phyloP scores from a whole-genome alignment of 2,888 invertebrate genomes.

The Lampropteryx suffumata region DNA sequence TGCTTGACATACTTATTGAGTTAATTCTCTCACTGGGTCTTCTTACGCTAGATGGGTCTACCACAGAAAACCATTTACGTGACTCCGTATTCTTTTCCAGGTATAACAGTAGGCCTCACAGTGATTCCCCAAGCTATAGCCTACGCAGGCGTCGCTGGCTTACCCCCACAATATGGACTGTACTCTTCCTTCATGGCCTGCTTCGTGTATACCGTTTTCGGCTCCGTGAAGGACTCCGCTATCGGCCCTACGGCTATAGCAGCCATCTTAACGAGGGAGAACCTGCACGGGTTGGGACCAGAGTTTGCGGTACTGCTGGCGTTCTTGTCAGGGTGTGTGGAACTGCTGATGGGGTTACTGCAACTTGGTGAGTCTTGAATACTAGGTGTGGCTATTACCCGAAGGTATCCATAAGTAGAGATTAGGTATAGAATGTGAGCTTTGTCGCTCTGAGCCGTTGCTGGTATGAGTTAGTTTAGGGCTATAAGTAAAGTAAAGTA shows the following conservation, averaged over 20 bases:
- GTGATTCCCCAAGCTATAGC: conserved; percentile 94
- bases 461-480: no score
- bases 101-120: conserved; percentile 88
- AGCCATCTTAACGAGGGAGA: conserved; percentile 90
- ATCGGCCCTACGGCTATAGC: conserved; percentile 94
- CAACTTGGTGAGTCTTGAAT: conserved; percentile 88
- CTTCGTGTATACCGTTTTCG: conserved; percentile 94
- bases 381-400: no score
- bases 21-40: no score
- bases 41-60: no score
- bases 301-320: conserved; percentile 88
- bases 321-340: conserved; percentile 87
- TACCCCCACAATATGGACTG: conserved; percentile 90
- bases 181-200: conserved; percentile 98
- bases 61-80: no score
- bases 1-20: no score
- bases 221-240: conserved; percentile 87
- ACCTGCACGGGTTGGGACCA: conserved; percentile 86
- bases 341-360: conserved; percentile 87
- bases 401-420: no score
- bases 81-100: conserved; percentile 42
- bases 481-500: no score
- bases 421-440: no score
- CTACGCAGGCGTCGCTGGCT: conserved; percentile 90
- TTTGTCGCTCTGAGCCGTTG: no score